Conservation (phyloP, 2,888 invertebrate species). For the Nymphalis urticae region DNA sequence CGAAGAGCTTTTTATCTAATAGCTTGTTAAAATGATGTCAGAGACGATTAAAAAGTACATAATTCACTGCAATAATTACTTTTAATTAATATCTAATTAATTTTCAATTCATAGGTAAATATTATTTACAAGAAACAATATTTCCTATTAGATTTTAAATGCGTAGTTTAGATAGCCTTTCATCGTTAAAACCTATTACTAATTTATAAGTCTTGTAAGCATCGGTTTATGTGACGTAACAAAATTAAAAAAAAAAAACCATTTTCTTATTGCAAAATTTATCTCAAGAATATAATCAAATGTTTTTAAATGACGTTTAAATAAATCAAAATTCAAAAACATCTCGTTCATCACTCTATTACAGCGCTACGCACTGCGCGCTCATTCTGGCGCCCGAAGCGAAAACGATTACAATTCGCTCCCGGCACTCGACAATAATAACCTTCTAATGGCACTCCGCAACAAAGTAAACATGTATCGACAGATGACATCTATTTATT, state of each 20-base stretch:
- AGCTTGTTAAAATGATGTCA: no score
- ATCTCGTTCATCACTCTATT: not conserved
- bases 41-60: no score
- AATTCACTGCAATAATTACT: no score
- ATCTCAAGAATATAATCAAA: not conserved
- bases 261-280: no score
- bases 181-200: no score
- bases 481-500: conserved; percentile 62
- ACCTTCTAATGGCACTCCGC: conserved; percentile 55
- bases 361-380: conserved; percentile 18
- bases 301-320: not conserved
- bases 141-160: no score
- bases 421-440: conserved; percentile 51
- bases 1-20: not conserved
- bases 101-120: no score
- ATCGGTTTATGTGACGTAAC: no score
- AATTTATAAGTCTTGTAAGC: no score
- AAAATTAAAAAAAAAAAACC: not conserved
- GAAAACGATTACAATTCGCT: conserved; percentile 57
- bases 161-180: no score
- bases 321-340: not conserved
- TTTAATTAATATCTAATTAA: no score
- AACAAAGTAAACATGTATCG: conserved; percentile 62
- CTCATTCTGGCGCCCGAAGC: conserved; percentile 51
- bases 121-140: no score